A percentile compares a stretch with the other conserved stretches of the same genome.
Evolutionary conservation across 1,140 invertebrate genomes (phyloP).

Genomic region (Drosophila repleta): DNA sequence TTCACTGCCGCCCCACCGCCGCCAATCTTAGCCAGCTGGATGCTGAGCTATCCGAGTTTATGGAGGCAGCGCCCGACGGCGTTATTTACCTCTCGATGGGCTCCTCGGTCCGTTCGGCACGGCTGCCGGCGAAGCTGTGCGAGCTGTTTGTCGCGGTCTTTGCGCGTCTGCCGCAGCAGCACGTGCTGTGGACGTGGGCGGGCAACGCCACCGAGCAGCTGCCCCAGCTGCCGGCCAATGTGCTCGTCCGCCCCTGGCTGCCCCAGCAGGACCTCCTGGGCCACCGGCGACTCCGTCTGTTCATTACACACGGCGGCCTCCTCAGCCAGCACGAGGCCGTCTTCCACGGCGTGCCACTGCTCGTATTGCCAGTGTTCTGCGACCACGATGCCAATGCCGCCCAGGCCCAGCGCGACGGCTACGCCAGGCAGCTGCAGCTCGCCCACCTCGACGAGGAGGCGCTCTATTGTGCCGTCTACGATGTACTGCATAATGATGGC

Average conservation of each 20-base stretch:
- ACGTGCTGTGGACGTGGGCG: slow-evolving; percentile 90
- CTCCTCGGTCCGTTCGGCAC: slow-evolving; percentile 87
- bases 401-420: slow-evolving; percentile 87
- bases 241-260: slow-evolving; percentile 89
- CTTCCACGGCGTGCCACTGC: slow-evolving; percentile 90
- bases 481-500: slow-evolving; percentile 84
- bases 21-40: slow-evolving; percentile 54
- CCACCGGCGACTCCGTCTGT: slow-evolving; percentile 89
- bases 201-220: slow-evolving; percentile 87
- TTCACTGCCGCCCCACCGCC: slow-evolving; percentile 88
- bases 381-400: slow-evolving; percentile 90
- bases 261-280: slow-evolving; percentile 92
- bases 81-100: slow-evolving; percentile 92
- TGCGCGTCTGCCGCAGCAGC: slow-evolving; percentile 87
- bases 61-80: slow-evolving; percentile 87
- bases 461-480: slow-evolving; percentile 82
- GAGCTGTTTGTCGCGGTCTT: slow-evolving; percentile 88
- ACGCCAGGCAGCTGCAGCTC: slow-evolving; percentile 84
- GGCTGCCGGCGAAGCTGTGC: slow-evolving; percentile 87
- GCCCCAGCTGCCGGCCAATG: slow-evolving; percentile 86
- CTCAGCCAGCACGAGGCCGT: slow-evolving; percentile 91
- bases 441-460: slow-evolving; percentile 79
- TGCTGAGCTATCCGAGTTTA: slow-evolving; percentile 84
- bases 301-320: slow-evolving; percentile 92
- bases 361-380: slow-evolving; percentile 89